Percentiles rank a stretch among this genome's conserved stretches.
These are phyloP conservation scores for Netelia melanura DNA, from an alignment of 2,888 invertebrate species.

Conservation along the genomic window DNA sequence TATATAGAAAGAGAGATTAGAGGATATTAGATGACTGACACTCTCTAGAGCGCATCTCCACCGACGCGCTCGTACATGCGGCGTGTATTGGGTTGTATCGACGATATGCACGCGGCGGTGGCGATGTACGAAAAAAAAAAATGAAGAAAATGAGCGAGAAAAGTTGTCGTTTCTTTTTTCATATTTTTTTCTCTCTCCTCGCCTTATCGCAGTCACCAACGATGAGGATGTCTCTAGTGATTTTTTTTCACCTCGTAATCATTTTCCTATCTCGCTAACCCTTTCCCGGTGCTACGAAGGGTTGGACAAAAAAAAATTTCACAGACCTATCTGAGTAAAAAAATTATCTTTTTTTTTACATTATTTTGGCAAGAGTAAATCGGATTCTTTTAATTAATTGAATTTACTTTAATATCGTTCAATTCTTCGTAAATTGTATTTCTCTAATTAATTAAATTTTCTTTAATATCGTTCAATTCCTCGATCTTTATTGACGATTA, in stretches of 20 bases:
- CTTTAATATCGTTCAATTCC: too few relatives aligned
- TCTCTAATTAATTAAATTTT: too few relatives aligned
- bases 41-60: conserved; percentile 41
- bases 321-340: too few relatives aligned
- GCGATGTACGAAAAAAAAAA: conserved; percentile 15
- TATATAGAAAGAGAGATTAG: conserved; percentile 57
- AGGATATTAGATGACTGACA: conserved; percentile 63
- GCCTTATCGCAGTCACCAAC: conserved; percentile 33
- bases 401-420: too few relatives aligned
- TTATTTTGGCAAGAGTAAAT: too few relatives aligned
- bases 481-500: too few relatives aligned
- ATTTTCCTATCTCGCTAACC: conserved; percentile 35
- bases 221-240: background rate
- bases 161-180: conserved; percentile 5
- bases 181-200: conserved; percentile 52
- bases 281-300: background rate
- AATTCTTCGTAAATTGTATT: too few relatives aligned
- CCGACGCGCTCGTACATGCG: background rate
- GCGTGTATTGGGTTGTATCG: conserved; percentile 55
- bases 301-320: too few relatives aligned
- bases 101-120: conserved; percentile 54
- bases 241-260: conserved; percentile 41
- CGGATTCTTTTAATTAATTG: too few relatives aligned
- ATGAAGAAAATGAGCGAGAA: background rate
- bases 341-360: too few relatives aligned